Evolutionary conservation across 1,140 invertebrate genomes (phyloP).

Genomic region (Drosophila subpulchrella): DNA sequence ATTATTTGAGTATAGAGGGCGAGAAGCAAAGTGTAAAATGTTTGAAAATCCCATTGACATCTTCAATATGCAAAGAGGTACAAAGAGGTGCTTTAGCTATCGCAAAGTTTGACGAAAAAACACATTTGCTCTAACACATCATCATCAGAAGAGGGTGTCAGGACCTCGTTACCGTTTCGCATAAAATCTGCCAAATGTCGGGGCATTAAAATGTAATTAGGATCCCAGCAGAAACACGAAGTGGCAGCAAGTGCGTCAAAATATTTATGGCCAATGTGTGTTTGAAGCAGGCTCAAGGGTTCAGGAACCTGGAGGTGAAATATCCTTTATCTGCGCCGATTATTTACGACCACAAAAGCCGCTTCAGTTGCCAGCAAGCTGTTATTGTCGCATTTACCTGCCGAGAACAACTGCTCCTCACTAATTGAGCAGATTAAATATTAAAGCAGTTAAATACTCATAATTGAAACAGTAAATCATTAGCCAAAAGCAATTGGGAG

Average conservation of each 20-base stretch:
- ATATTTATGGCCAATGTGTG: slow-evolving; percentile 50
- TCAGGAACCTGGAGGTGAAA: slow-evolving; percentile 6
- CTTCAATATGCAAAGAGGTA: neutral
- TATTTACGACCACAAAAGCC: slow-evolving; percentile 27
- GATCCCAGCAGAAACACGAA: slow-evolving; percentile 26
- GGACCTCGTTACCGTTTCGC: slow-evolving; percentile 43
- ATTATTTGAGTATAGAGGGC: slow-evolving; percentile 20
- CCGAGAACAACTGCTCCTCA: slow-evolving; percentile 14
- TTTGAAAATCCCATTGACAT: neutral
- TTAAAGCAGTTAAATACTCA: slow-evolving; percentile 10
- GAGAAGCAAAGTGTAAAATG: neutral
- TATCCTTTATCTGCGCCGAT: slow-evolving; percentile 11
- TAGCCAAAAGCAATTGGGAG: neutral
- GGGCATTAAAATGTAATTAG: slow-evolving; percentile 66
- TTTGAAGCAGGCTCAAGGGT: slow-evolving; percentile 37
- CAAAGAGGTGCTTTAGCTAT: neutral
- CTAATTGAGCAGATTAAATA: slow-evolving; percentile 23
- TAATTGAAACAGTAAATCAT: slow-evolving; percentile 32
- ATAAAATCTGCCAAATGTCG: slow-evolving; percentile 43
- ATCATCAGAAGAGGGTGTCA: slow-evolving; percentile 17
- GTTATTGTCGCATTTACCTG: slow-evolving; percentile 22
- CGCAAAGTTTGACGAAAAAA: neutral
- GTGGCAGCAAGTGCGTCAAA: slow-evolving; percentile 12
- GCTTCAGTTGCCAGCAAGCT: neutral
- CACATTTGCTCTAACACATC: slow-evolving; percentile 5